phyloP scores from a whole-genome alignment of 2,888 invertebrate species.

The Gastracanthus pulcherrimus region DNA sequence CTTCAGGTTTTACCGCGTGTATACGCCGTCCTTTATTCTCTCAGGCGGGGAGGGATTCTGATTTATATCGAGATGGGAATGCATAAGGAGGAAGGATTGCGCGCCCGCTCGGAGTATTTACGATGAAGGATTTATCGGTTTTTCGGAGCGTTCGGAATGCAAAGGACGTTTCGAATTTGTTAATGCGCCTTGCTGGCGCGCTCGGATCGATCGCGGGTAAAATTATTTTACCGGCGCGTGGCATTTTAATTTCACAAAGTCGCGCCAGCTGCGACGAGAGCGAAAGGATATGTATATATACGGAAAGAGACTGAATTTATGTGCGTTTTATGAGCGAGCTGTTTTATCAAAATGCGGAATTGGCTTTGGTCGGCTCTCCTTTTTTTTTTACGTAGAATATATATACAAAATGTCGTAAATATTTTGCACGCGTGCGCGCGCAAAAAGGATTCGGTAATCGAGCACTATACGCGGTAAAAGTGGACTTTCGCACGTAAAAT shows the following conservation, averaged over 20 bases:
- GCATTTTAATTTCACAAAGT: neutral
- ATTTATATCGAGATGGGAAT: neutral
- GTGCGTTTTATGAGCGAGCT: neutral
- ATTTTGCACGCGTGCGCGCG: no score
- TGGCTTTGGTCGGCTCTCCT: no score
- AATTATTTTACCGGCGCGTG: no score
- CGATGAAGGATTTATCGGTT: neutral
- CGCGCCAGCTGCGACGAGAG: neutral
- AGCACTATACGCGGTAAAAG: neutral
- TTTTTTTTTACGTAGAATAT: no score
- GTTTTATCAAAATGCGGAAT: neutral
- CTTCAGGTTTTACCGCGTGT: neutral
- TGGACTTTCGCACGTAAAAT: neutral
- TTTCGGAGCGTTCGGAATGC: no score
- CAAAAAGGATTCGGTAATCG: no score
- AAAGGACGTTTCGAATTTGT: no score
- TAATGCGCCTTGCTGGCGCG: neutral
- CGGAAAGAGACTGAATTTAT: no score
- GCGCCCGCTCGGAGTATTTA: no score
- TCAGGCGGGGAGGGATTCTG: neutral
- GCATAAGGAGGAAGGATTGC: conserved; percentile 1
- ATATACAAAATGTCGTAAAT: neutral
- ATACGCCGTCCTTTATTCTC: no score
- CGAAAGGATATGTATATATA: no score
- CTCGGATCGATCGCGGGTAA: no score